These are phyloP conservation scores for Gobiocypris rarus DNA, from an alignment of 2,113 vertebrate species.

Conservation along the genomic window DNA sequence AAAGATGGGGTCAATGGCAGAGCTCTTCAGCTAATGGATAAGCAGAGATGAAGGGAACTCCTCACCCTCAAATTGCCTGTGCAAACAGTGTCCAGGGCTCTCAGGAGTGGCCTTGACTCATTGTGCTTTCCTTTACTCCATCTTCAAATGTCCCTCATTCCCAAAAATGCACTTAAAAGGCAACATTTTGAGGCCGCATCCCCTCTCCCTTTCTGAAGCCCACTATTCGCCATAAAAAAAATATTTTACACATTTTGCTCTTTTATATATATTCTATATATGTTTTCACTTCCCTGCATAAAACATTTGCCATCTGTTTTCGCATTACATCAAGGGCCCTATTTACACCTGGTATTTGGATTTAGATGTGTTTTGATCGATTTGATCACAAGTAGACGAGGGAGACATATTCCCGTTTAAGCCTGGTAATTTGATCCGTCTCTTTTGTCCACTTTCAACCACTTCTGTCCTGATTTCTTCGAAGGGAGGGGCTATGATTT, in stretches of 20 bases:
- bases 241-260: not conserved
- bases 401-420: too few species aligned
- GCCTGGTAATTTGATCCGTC: too few species aligned
- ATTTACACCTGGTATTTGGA: too few species aligned
- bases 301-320: not conserved
- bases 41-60: conserved; percentile 22
- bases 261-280: not conserved
- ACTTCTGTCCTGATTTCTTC: too few species aligned
- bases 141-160: not conserved
- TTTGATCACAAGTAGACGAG: too few species aligned
- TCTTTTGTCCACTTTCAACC: too few species aligned
- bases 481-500: too few species aligned
- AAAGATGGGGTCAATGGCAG: conserved; percentile 43
- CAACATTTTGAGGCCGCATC: not conserved
- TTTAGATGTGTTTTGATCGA: too few species aligned
- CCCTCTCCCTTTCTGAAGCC: not conserved
- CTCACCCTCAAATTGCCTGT: conserved; percentile 18
- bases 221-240: not conserved
- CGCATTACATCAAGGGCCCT: too few species aligned
- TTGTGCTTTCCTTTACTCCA: not conserved
- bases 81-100: conserved; percentile 16
- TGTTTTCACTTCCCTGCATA: not conserved
- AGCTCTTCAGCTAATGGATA: conserved; percentile 43
- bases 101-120: conserved; percentile 25
- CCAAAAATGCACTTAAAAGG: conserved; percentile 8